Evolutionary conservation across 2,113 vertebrate species (phyloP), one percentile per base, ranked within the genome.

Genomic region (Trachemys scripta): DNA sequence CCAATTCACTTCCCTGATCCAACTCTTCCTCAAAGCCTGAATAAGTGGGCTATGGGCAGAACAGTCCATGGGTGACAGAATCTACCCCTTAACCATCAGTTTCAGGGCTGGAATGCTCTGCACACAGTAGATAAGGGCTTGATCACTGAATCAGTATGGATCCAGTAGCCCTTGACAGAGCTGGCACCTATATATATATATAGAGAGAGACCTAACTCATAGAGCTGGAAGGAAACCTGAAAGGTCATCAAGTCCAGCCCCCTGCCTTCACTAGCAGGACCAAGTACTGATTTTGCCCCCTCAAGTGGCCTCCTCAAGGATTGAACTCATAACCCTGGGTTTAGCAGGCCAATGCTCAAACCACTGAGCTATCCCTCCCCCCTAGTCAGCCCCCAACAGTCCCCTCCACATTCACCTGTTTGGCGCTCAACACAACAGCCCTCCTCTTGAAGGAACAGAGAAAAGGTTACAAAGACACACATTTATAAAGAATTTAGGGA

Each of bases 161-260:
- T 90, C 78, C 45, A 81, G 92, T 81, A 54, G 93, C 87, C 93
- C 89, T 90, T 86, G 57, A 90, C 89, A 88, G 59, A 82, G 87
- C 31, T 75, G 91, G 62, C 79, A 85, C 82, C 0, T 45, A 45
- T 45, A 6, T 45, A 45, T 45, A 45, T 45, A 45, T 45, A 45
- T 45, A 45, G 2, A 45, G 45, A 45, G 42, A 45, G 5, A 45
- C 45, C 6, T 45, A 45, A 6, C 45, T 45, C 45, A 45, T 45
- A 45, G 45, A 45, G 45, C 45, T 45, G 45, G 45, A 45, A 45
- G 45, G 45, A 6, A 45, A 45, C 45, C 45, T 45, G 45, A 45
- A 45, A 45, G 45, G 45, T 45, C 45, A 45, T 45, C 45, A 45
- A 45, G 6, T 45, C 45, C 45, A 45, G 45, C 45, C 42, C 42